Evolutionary conservation across 2,797 vertebrate genomes (phyloP), one percentile per base, ranked within the genome.

Genomic region (Rhynchonycteris naso): DNA sequence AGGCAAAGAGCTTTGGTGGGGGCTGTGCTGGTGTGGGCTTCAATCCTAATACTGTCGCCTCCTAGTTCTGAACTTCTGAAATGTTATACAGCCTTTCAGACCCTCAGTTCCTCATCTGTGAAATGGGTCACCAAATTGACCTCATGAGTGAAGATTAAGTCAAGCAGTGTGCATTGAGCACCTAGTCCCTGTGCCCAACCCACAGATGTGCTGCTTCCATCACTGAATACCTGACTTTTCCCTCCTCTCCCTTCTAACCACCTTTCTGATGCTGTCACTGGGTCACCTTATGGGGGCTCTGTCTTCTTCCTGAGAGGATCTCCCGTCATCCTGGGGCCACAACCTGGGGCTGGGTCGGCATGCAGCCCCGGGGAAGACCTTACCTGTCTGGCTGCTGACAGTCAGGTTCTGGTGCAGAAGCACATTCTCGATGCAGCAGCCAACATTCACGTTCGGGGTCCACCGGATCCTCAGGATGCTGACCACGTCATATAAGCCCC

Each of bases 361-460:
- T 7, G 22, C 84, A 35, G 66, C 4, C 19, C 59, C 66, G 1
- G 9, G 54, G 19, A 22, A 22, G 15, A 1, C 35, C 90, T 91
- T 2, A 96, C 97, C 94, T 50, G 75, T 3, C 47, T 52, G 91
- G 71, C 84, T 59, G 83, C 94, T 94, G 72, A 94, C 95, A 0
- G 98, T 98, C 0, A 97, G 96, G 65, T 98, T 98, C 95, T 98
- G 97, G 80, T n/a, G 93, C 50, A 98, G 97, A 12, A 96, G 87
- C 91, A 93, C 92, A 0, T 98, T 98, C 96, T 98, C 98, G 71
- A 98, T 81, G 85, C 94, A 98, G 96, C 98, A 98, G 58, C 96
- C 96, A 24, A 98, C 97, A 3, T 97, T 95, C 94, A 97, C 61
- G 26, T 66, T 26, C 14, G 97, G 61, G 16, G 84, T n/a, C 63